Percentiles rank a stretch among this genome's conserved stretches.
These are phyloP conservation scores for Tolmerus cingulatus DNA, from an alignment of 2,888 invertebrate species.

Conservation along the genomic window DNA sequence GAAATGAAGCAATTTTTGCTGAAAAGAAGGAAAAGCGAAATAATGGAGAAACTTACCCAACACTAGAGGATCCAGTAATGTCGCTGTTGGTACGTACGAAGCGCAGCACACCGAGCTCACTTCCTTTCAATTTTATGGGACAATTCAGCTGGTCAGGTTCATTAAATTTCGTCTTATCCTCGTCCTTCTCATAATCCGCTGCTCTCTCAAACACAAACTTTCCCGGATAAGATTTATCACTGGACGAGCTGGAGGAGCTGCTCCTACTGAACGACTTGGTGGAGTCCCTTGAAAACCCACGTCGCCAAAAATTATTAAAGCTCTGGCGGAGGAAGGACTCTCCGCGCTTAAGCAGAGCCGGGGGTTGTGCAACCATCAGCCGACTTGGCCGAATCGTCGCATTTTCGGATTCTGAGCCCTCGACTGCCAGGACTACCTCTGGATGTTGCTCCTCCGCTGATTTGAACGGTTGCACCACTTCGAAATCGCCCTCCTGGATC, in stretches of 20 bases:
- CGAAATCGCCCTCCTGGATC: neutral
- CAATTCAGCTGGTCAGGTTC: neutral
- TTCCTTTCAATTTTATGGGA: neutral
- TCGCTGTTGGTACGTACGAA: neutral
- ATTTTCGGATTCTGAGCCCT: neutral
- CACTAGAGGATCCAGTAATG: neutral
- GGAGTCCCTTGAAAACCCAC: constrained; percentile 5
- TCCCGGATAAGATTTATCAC: constrained; percentile 18
- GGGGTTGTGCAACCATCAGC: neutral
- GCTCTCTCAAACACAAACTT: constrained; percentile 4
- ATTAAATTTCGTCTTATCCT: neutral
- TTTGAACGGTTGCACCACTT: neutral
- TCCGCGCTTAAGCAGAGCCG: neutral
- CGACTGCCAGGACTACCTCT: neutral
- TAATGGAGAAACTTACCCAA: neutral
- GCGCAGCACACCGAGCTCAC: neutral
- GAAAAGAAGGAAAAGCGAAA: neutral
- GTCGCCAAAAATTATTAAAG: constrained; percentile 24
- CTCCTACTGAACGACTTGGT: neutral
- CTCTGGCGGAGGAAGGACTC: constrained; percentile 36
- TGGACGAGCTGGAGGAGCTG: constrained; percentile 2
- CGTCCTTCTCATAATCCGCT: constrained; percentile 1
- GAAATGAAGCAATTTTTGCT: neutral
- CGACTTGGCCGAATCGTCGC: neutral
- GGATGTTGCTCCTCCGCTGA: neutral